Evolutionary conservation across 2,888 invertebrate species (phyloP).

Genomic region (Melikaiella ostensackeni): DNA sequence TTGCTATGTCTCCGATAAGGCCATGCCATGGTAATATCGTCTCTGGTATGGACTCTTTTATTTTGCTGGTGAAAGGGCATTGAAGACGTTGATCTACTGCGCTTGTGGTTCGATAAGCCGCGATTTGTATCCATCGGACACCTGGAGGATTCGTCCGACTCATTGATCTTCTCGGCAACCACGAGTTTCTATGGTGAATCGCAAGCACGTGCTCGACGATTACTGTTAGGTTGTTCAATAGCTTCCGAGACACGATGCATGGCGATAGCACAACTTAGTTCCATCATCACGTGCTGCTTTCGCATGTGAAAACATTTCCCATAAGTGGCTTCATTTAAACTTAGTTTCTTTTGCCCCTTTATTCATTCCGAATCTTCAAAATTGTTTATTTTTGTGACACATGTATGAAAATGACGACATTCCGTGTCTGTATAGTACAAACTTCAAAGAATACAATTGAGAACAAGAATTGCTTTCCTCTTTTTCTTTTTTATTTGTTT

Average conservation of each 20-base stretch:
- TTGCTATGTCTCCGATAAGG: neutral
- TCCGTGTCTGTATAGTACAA: too few relatives aligned
- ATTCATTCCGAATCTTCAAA: too few relatives aligned
- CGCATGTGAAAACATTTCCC: constrained; percentile 11
- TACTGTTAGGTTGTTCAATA: constrained; percentile 33
- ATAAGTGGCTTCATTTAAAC: neutral
- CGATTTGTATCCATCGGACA: constrained; percentile 34
- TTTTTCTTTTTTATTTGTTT: too few relatives aligned
- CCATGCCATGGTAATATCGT: neutral
- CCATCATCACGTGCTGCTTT: constrained; percentile 20
- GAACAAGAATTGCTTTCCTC: too few relatives aligned
- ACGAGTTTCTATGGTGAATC: constrained; percentile 22
- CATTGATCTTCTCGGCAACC: constrained; percentile 32
- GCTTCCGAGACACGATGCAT: constrained; percentile 12
- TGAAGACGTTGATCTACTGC: constrained; percentile 1
- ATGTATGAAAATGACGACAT: too few relatives aligned
- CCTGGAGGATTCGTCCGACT: constrained; percentile 24
- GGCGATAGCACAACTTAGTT: constrained; percentile 1
- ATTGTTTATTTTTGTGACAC: too few relatives aligned
- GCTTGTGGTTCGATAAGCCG: constrained; percentile 19
- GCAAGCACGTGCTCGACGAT: constrained; percentile 34
- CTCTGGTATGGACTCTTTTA: neutral
- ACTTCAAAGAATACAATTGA: too few relatives aligned
- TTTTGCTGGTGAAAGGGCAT: constrained; percentile 2
- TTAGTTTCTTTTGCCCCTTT: too few relatives aligned